Evolutionary conservation across 2,113 vertebrate genomes (phyloP), one percentile per base, ranked within the genome.

Genomic region (Xiphorhynchus elegans): DNA sequence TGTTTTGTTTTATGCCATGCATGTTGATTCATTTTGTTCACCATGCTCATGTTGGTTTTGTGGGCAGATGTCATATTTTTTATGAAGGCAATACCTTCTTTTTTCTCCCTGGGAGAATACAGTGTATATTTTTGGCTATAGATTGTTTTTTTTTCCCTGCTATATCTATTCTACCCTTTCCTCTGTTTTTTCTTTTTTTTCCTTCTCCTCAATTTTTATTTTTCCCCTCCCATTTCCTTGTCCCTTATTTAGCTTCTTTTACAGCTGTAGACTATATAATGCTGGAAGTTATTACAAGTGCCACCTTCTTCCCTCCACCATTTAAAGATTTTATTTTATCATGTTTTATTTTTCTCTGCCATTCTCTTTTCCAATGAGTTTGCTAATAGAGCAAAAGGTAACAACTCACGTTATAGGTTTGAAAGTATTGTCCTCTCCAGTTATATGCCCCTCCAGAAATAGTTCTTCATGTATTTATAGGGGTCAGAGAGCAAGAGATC

Each of bases 1-100:
- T 6, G 18, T 13, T 14, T 2, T 2, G 5, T 26, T 13, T 11
- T 23, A 37, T 0, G 0, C 1, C 39, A 23, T 0, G 0, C 39
- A 44, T 39, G 5, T 35, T 59, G 11, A 20, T 73, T 37, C 37
- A 37, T 58, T 16, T 17, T 26, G 74, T 69, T 73, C 9, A 50
- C 20, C 35, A n/a, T 64, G 28, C 13, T 78, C 6, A 29, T 60
- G 16, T 2, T 2, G 3, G 1, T 81, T 62, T 67, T 64, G 10
- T 49, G 20, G 19, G 5, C 13, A 47, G 25, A 47, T 62, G 2
- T 20, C 60, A 13, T 28, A 17, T 52, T 49, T 67, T 70, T 64
- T 31, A 21, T 55, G 24, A 85, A 80, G 25, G 6, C 15, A 81
- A 17, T 44, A 44, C 3, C 3, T 6, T 25, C 13, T 70, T 64